phyloP scores from a whole-genome alignment of 2,113 vertebrate species.

The Cebus imitator region DNA sequence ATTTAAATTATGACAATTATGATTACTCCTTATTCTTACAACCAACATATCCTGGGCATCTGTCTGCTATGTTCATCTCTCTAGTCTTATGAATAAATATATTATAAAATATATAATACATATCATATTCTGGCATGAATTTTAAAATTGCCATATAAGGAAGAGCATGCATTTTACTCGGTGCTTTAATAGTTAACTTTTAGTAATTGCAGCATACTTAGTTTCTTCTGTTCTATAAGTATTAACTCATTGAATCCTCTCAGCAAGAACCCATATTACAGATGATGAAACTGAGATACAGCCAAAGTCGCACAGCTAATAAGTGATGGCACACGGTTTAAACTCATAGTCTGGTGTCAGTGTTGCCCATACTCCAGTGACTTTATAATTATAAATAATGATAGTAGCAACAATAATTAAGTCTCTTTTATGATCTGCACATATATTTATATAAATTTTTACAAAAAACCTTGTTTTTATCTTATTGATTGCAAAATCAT shows the following conservation, averaged over 20 bases:
- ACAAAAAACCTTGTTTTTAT: background rate
- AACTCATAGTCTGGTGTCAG: background rate
- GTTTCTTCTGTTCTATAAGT: background rate
- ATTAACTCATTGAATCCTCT: background rate
- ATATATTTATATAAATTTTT: background rate
- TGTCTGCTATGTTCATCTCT: background rate
- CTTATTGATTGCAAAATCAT: background rate
- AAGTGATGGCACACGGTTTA: background rate
- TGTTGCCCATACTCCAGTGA: background rate
- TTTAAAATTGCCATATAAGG: background rate
- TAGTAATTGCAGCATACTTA: background rate
- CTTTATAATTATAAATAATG: background rate
- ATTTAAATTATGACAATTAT: background rate
- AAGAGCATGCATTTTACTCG: background rate
- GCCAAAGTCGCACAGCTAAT: background rate
- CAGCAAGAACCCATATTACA: background rate
- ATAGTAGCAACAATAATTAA: background rate
- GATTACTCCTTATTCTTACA: background rate
- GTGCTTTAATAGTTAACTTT: background rate
- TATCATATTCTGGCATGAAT: background rate
- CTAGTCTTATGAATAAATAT: background rate
- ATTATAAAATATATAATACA: background rate
- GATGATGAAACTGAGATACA: background rate
- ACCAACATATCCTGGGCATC: background rate
- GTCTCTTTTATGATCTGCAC: background rate